Conservation (phyloP, 2,113 vertebrate genomes). For the Dicrurus megarhynchus region DNA sequence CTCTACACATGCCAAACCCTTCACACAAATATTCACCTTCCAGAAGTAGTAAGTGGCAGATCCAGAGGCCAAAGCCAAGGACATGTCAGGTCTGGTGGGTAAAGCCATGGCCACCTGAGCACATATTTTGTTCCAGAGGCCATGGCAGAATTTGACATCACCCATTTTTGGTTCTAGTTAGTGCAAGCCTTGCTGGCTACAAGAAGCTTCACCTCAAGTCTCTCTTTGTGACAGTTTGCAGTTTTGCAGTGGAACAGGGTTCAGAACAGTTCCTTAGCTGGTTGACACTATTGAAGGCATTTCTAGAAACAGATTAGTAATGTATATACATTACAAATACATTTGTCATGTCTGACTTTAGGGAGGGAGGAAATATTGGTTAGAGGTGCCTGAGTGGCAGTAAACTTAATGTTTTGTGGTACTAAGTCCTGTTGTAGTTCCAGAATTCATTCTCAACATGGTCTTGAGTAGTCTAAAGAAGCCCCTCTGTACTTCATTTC, state of each 20-base stretch:
- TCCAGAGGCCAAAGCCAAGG: neutral
- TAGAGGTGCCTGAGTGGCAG: neutral
- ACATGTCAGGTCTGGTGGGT: rapidly evolving
- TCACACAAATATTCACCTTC: neutral
- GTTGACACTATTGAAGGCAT: neutral
- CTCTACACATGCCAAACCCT: neutral
- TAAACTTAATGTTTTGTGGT: neutral
- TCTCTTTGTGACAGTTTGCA: neutral
- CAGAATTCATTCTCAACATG: neutral
- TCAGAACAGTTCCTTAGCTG: neutral
- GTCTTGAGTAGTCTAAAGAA: neutral
- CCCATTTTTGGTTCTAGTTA: neutral
- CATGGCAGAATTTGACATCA: rapidly evolving
- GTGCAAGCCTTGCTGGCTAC: neutral
- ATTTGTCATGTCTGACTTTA: neutral
- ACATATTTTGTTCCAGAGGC: neutral
- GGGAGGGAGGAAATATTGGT: neutral
- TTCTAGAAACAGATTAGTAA: neutral
- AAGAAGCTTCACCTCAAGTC: neutral
- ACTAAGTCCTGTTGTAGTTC: neutral
- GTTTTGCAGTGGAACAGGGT: neutral
- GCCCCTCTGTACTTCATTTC: neutral
- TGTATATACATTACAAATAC: neutral
- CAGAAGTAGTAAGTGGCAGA: neutral
- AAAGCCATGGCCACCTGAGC: neutral